Conservation (phyloP, 2,797 vertebrate species). For the Perodicticus potto region DNA sequence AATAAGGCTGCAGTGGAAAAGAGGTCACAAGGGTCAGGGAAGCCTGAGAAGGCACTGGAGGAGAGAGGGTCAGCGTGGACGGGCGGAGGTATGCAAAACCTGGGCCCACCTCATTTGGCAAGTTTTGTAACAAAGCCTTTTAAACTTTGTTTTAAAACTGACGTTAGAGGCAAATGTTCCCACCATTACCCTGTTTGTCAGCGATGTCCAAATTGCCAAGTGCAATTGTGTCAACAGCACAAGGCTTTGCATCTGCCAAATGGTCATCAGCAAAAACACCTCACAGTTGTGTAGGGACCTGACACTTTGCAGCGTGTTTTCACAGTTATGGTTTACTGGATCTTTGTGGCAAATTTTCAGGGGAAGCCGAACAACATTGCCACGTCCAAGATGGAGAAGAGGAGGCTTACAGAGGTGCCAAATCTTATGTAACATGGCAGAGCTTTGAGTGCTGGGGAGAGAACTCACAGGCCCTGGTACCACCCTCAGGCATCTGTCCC, state of each 20-base stretch:
- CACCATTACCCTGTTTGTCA: slow-evolving; percentile 48
- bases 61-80: neutral
- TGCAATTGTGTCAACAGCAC: slow-evolving; percentile 68
- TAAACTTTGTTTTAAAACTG: slow-evolving; percentile 61
- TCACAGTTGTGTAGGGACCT: slow-evolving; percentile 35
- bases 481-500: neutral
- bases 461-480: neutral
- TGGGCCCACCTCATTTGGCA: neutral
- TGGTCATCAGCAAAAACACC: slow-evolving; percentile 52
- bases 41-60: neutral
- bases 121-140: slow-evolving; percentile 34
- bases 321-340: slow-evolving; percentile 46
- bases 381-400: slow-evolving; percentile 64
- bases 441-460: neutral
- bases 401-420: neutral
- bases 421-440: neutral
- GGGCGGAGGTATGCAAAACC: neutral
- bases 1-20: neutral
- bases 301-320: slow-evolving; percentile 41
- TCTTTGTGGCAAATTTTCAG: neutral
- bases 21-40: slow-evolving; percentile 42
- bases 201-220: slow-evolving; percentile 71
- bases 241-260: slow-evolving; percentile 73
- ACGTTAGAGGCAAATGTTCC: slow-evolving; percentile 72
- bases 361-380: neutral